Evolutionary conservation across 2,888 invertebrate species (phyloP).

Genomic region (Eretmocerus hayati): DNA sequence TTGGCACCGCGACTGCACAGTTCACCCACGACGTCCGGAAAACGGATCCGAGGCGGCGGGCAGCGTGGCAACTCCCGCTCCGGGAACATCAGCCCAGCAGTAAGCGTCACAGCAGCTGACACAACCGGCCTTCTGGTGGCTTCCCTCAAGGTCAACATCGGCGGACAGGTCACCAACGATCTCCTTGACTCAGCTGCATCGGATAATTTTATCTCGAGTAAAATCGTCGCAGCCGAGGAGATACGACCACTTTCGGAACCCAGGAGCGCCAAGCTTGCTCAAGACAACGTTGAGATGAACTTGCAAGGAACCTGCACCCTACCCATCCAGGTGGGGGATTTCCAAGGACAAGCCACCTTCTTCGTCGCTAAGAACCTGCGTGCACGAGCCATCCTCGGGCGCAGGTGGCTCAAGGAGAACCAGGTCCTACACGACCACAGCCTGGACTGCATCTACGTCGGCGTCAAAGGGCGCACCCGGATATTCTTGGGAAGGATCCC

Average conservation of each 20-base stretch:
- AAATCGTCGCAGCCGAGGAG: not conserved
- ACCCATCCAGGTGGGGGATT: too few species aligned
- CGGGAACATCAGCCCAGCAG: not conserved
- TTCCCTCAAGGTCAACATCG: not conserved
- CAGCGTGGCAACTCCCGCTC: not conserved
- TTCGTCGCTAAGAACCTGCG: too few species aligned
- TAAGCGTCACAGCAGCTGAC: not conserved
- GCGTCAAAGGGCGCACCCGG: too few species aligned
- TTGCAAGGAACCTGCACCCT: too few species aligned
- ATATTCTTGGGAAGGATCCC: not conserved
- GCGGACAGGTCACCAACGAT: not conserved
- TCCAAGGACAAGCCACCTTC: too few species aligned
- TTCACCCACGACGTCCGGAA: too few species aligned
- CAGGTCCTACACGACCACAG: not conserved
- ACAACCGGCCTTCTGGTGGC: not conserved
- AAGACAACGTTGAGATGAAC: too few species aligned
- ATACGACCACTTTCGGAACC: too few species aligned
- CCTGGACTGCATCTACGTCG: too few species aligned
- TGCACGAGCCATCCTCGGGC: too few species aligned
- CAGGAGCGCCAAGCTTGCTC: too few species aligned
- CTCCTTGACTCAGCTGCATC: not conserved
- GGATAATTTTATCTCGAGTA: not conserved
- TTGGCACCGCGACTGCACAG: not conserved
- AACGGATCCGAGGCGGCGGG: not conserved
- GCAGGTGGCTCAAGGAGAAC: not conserved